Evolutionary conservation across 2,113 vertebrate species (phyloP).

Genomic region (Emydocephalus ijimae): DNA sequence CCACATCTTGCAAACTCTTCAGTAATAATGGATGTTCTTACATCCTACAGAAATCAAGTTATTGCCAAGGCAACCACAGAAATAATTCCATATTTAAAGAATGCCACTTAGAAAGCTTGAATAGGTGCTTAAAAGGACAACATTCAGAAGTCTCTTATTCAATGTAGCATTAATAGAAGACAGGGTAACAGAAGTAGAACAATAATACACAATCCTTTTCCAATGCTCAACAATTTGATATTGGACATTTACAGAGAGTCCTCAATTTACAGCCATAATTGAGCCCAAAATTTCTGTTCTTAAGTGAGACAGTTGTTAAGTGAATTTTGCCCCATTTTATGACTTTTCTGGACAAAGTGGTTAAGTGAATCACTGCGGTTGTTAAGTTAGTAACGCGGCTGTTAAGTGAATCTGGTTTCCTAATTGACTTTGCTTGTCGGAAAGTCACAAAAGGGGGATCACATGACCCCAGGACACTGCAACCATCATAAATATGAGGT

Average conservation of each 20-base stretch:
- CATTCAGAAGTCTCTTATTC: conserved; percentile 12
- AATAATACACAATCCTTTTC: neutral
- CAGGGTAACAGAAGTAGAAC: too few relatives aligned
- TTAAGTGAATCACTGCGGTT: too few relatives aligned
- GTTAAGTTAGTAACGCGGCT: too few relatives aligned
- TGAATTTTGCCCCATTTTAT: neutral
- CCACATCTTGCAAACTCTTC: conserved; percentile 5
- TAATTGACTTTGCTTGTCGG: too few relatives aligned
- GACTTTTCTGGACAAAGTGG: neutral
- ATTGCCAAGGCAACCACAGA: conserved; percentile 32
- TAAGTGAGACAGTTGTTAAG: neutral
- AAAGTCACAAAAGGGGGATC: too few relatives aligned
- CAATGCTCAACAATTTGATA: conserved; percentile 6
- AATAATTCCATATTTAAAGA: neutral
- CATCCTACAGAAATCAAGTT: conserved; percentile 28
- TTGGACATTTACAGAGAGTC: neutral
- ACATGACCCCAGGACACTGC: too few relatives aligned
- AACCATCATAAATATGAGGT: too few relatives aligned
- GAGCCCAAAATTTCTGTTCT: neutral
- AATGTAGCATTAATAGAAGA: conserved; percentile 19
- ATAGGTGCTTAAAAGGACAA: conserved; percentile 33
- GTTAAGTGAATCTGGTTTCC: too few relatives aligned
- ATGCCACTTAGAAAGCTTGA: conserved; percentile 18
- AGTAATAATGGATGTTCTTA: conserved; percentile 13
- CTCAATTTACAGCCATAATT: neutral